Percentiles rank a stretch among this genome's conserved stretches.
Evolutionary conservation across 2,113 vertebrate species (phyloP).

Genomic region (Psettodes erumei): DNA sequence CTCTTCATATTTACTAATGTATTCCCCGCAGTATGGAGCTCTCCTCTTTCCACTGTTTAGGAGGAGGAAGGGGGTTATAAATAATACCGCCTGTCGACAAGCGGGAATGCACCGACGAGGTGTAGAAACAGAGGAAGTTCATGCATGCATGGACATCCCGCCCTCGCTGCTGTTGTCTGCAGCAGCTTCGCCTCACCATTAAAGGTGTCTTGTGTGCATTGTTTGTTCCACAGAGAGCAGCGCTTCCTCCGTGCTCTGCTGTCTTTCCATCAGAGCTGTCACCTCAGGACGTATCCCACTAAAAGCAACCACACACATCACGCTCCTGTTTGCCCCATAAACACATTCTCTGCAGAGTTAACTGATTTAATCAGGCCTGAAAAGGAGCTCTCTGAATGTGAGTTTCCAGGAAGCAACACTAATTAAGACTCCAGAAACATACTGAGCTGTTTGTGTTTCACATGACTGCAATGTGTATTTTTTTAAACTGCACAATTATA

Average conservation of each 20-base stretch:
- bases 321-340: slow-evolving; percentile 4
- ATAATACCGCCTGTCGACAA: slow-evolving; percentile 93
- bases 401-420: not conserved
- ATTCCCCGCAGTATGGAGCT: slow-evolving; percentile 88
- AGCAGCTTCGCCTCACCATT: slow-evolving; percentile 88
- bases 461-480: not conserved
- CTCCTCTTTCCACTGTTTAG: slow-evolving; percentile 92
- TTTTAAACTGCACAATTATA: not conserved
- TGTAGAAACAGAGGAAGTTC: slow-evolving; percentile 89
- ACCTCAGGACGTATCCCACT: slow-evolving; percentile 21
- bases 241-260: slow-evolving; percentile 57
- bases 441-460: not conserved
- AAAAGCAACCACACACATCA: slow-evolving; percentile 51
- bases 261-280: slow-evolving; percentile 45
- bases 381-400: not conserved
- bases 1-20: slow-evolving; percentile 96
- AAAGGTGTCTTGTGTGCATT: slow-evolving; percentile 86
- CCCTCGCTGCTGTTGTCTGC: slow-evolving; percentile 87
- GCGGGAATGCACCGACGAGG: slow-evolving; percentile 88
- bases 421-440: too few species aligned
- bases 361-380: not conserved
- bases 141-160: slow-evolving; percentile 86
- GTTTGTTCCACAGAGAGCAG: slow-evolving; percentile 86
- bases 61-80: slow-evolving; percentile 90
- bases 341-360: not conserved